These are phyloP conservation scores for Sparus aurata DNA, from an alignment of 2,797 vertebrate species.

Conservation along the genomic window DNA sequence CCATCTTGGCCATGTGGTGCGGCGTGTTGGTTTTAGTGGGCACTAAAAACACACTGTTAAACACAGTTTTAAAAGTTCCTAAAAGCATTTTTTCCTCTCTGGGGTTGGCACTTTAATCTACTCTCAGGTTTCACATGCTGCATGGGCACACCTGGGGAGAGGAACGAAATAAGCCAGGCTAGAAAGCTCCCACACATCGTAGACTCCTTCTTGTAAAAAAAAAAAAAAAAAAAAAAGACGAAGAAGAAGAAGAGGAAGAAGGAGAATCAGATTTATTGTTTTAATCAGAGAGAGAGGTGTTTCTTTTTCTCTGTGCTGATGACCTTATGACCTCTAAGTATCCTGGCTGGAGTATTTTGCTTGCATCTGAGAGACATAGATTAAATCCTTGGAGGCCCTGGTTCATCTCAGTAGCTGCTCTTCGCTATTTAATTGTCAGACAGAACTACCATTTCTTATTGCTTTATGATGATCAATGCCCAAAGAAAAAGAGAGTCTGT, in stretches of 20 bases:
- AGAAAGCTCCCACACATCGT: slow-evolving; percentile 75
- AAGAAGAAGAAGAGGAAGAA: slow-evolving; percentile 42
- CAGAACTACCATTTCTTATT: slow-evolving; percentile 20
- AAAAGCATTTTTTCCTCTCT: slow-evolving; percentile 87
- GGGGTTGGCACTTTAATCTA: slow-evolving; percentile 85
- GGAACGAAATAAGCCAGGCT: slow-evolving; percentile 67
- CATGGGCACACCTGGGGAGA: slow-evolving; percentile 80
- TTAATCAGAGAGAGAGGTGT: slow-evolving; percentile 79
- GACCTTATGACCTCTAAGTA: slow-evolving; percentile 58
- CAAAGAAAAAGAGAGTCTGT: slow-evolving; percentile 2
- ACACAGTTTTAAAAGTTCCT: slow-evolving; percentile 87
- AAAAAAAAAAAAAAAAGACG: too few species aligned
- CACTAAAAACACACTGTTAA: slow-evolving; percentile 88
- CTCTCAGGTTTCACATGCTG: slow-evolving; percentile 84
- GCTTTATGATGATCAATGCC: slow-evolving; percentile 26
- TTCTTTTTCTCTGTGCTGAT: slow-evolving; percentile 61
- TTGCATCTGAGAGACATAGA: slow-evolving; percentile 42
- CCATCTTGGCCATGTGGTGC: slow-evolving; percentile 74
- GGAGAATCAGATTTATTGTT: slow-evolving; percentile 85
- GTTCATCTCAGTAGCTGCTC: slow-evolving; percentile 40
- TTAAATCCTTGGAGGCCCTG: slow-evolving; percentile 40
- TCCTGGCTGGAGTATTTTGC: slow-evolving; percentile 28
- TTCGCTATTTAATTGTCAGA: slow-evolving; percentile 22
- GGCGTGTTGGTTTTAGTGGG: slow-evolving; percentile 82
- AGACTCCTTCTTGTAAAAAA: slow-evolving; percentile 77